Conservation (phyloP, 2,888 invertebrate species). For the Quadroppia sp. region DNA sequence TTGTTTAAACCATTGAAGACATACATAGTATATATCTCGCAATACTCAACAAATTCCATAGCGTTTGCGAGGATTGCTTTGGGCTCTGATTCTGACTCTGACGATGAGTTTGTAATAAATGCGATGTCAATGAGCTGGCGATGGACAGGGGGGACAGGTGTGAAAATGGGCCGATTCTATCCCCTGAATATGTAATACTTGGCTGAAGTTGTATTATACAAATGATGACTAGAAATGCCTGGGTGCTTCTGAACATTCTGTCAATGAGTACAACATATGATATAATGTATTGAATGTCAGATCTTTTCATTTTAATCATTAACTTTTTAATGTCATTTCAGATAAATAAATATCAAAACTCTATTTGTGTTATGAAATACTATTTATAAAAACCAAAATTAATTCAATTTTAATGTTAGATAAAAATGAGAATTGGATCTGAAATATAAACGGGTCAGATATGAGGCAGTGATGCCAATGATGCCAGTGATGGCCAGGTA, state of each 20-base stretch:
- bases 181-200: neutral
- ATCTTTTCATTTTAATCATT: no score
- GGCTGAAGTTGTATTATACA: slow-evolving; percentile 38
- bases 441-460: no score
- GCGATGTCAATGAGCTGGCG: slow-evolving; percentile 26
- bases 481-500: no score
- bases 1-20: slow-evolving; percentile 30
- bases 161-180: slow-evolving; percentile 1
- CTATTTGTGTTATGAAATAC: no score
- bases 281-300: neutral
- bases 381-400: no score
- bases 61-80: slow-evolving; percentile 40
- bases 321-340: no score
- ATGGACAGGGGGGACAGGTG: slow-evolving; percentile 23
- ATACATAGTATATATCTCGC: slow-evolving; percentile 48
- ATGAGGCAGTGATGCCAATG: no score
- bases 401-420: no score
- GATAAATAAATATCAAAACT: no score
- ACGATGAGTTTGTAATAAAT: neutral
- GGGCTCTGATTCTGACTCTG: slow-evolving; percentile 18
- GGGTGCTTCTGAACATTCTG: slow-evolving; percentile 40
- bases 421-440: no score
- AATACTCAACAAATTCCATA: slow-evolving; percentile 46
- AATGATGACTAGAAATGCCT: slow-evolving; percentile 42
- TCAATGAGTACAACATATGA: neutral